phyloP scores from a whole-genome alignment of 2,888 invertebrate genomes.

The Anarsia innoxiella region DNA sequence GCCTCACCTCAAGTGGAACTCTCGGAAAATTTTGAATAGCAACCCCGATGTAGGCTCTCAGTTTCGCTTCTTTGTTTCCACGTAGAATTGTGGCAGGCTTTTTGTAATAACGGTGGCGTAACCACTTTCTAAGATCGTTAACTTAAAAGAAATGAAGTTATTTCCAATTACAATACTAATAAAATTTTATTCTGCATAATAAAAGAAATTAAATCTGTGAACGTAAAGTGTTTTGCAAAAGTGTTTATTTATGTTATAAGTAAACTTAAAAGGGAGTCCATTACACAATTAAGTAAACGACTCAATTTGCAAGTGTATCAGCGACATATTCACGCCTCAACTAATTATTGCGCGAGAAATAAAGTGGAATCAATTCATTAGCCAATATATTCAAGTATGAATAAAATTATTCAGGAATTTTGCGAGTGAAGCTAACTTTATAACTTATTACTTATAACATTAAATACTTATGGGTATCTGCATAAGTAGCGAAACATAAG shows the following conservation, averaged over 20 bases:
- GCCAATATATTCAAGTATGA: too few relatives aligned
- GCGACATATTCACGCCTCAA: slow-evolving; percentile 16
- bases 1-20: slow-evolving; percentile 67
- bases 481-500: too few relatives aligned
- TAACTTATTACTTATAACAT: too few relatives aligned
- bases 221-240: too few relatives aligned
- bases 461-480: too few relatives aligned
- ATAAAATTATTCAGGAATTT: too few relatives aligned
- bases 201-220: too few relatives aligned
- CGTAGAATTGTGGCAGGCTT: slow-evolving; percentile 64
- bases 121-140: slow-evolving; percentile 50
- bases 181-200: too few relatives aligned
- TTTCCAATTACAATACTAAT: too few relatives aligned
- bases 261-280: too few relatives aligned
- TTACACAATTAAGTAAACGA: background rate
- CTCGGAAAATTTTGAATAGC: slow-evolving; percentile 68
- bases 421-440: too few relatives aligned
- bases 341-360: slow-evolving; percentile 20
- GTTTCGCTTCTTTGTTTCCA: slow-evolving; percentile 57
- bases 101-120: slow-evolving; percentile 63
- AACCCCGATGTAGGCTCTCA: slow-evolving; percentile 54
- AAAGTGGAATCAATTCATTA: slow-evolving; percentile 21
- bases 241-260: too few relatives aligned
- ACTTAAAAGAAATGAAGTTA: background rate
- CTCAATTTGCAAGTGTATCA: slow-evolving; percentile 9